These are phyloP conservation scores for Eucriotettix oculatus DNA, from an alignment of 2,888 invertebrate genomes.

Conservation along the genomic window DNA sequence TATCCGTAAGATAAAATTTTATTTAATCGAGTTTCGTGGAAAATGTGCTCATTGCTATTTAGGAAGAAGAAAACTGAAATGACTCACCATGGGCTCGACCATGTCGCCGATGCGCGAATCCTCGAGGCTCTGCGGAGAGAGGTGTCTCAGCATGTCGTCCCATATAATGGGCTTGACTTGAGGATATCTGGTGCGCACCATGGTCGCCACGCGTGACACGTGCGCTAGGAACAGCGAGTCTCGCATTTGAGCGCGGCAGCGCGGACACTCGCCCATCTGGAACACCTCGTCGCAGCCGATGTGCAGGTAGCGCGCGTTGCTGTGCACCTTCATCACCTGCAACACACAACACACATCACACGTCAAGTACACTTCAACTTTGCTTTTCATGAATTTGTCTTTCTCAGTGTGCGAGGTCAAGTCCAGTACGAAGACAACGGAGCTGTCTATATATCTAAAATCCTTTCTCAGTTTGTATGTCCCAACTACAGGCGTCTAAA, in stretches of 20 bases:
- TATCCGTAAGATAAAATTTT: too few relatives aligned
- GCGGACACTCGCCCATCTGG: slow-evolving; percentile 48
- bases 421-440: too few relatives aligned
- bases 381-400: too few relatives aligned
- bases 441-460: too few relatives aligned
- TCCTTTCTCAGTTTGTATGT: too few relatives aligned
- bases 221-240: slow-evolving; percentile 45
- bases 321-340: slow-evolving; percentile 24
- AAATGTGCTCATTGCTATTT: too few relatives aligned
- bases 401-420: too few relatives aligned
- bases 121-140: slow-evolving; percentile 39
- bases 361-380: too few relatives aligned
- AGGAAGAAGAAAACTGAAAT: neutral
- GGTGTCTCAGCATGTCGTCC: slow-evolving; percentile 64
- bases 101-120: slow-evolving; percentile 43
- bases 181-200: slow-evolving; percentile 37
- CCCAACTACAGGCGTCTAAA: too few relatives aligned
- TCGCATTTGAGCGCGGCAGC: slow-evolving; percentile 33
- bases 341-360: slow-evolving; percentile 3
- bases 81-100: slow-evolving; percentile 53
- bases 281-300: slow-evolving; percentile 62
- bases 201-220: slow-evolving; percentile 38
- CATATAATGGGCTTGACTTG: slow-evolving; percentile 47
- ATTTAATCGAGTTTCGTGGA: too few relatives aligned
- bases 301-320: slow-evolving; percentile 35